Base-by-base conservation (phyloP, 1,140 invertebrate genomes). In the Ooceraea biroi region DNA sequence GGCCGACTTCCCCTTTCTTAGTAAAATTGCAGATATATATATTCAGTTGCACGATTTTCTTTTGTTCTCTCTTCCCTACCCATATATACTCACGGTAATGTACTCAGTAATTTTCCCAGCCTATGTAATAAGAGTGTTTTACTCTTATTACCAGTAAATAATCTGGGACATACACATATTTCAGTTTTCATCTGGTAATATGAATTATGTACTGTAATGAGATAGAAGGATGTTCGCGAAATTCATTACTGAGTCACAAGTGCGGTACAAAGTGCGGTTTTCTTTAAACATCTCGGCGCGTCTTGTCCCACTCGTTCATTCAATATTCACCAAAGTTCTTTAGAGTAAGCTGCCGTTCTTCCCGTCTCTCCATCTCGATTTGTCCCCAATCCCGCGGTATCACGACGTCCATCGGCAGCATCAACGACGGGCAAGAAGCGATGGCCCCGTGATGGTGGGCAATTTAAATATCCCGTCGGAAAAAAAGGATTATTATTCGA, bases 401-500 rank as follows among this genome's bases (percentile, higher is more conserved):
- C 76, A 66, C 72, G 52, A 68, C 78, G 83, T 77, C 77, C 46
- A 85, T 87, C 57, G 74, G 57, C 44, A 61, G 63, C 69, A 46
- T 76, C 85, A 65, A 50, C 58, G 61, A 76, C 73, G 85, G 74
- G 72, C 84, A 86, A 86, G 69, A 78, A 87, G 86, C 85, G 78
- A 74, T 83, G 65, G 74, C 85, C 71, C 57, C 65, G 73, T 65
- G 83, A 90, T 76, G 80, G 73, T 69, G 65, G 58, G 80, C 86
- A 88, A 90, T 91, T 90, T 90, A 88, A 91, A 91, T 91, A 87
- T 89, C 83, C 86, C 69, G 27, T 50, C 65, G 66, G 74, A 86
- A 76, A 82, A 88, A 86, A 89, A 36, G 36, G 87, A 87, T 91
- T 91, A 90, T 91, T 88, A 91, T 91, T 85, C 83, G 63, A 82